These are phyloP conservation scores for Pygathrix nemaeus DNA, from an alignment of 2,113 vertebrate genomes.

Conservation along the genomic window DNA sequence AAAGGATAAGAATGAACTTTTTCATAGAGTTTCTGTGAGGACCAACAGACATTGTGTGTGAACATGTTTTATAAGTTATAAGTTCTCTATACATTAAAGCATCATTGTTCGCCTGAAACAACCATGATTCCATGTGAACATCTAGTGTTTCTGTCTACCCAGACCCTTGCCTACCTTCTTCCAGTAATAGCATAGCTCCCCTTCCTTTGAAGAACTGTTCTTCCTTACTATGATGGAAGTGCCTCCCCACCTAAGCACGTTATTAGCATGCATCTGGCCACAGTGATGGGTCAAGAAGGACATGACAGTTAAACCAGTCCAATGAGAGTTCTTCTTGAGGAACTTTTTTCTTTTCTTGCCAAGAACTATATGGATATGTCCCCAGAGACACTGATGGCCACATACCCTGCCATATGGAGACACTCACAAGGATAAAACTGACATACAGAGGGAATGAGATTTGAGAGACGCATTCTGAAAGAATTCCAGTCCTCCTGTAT, in stretches of 20 bases:
- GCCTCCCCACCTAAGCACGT: not conserved
- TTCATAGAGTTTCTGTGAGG: not conserved
- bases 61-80: not conserved
- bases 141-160: not conserved
- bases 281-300: not conserved
- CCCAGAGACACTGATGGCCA: not conserved
- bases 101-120: not conserved
- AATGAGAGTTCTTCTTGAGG: not conserved
- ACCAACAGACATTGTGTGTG: not conserved
- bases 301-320: not conserved
- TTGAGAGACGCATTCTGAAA: not conserved
- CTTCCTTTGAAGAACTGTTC: not conserved
- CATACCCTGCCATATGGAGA: not conserved
- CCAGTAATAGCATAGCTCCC: not conserved
- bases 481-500: not conserved
- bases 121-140: not conserved
- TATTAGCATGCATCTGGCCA: not conserved
- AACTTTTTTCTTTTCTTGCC: not conserved
- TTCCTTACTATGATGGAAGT: not conserved
- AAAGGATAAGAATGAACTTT: not conserved
- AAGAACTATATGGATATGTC: not conserved
- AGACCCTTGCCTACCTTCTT: not conserved
- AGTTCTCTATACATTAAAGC: not conserved
- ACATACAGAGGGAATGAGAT: not conserved
- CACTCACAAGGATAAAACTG: not conserved